These are phyloP conservation scores for Athetis lepigone DNA, from an alignment of 2,888 invertebrate species.

Conservation along the genomic window DNA sequence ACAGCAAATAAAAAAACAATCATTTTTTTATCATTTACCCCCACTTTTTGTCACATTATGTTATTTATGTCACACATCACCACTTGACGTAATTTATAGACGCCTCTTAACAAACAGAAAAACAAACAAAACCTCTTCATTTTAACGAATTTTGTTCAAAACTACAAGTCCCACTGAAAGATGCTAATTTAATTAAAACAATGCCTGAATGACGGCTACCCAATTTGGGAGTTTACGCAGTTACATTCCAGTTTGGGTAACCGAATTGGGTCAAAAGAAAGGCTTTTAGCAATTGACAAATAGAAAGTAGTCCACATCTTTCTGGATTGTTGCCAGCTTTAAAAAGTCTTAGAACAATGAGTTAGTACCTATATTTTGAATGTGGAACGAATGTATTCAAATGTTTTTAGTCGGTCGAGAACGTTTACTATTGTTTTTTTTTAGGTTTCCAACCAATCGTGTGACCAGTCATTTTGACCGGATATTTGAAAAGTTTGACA, in stretches of 20 bases:
- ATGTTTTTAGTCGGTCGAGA: too few relatives aligned
- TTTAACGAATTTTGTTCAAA: too few relatives aligned
- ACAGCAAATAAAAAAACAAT: too few relatives aligned
- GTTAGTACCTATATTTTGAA: constrained; percentile 2
- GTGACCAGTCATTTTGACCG: too few relatives aligned
- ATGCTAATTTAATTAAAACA: constrained; percentile 47
- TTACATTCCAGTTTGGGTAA: constrained; percentile 29
- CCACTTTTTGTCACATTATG: too few relatives aligned
- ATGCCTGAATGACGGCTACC: constrained; percentile 36
- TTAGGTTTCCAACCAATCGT: too few relatives aligned
- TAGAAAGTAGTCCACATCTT: constrained; percentile 7
- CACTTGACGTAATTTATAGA: too few relatives aligned
- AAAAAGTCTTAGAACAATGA: constrained; percentile 40
- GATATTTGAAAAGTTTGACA: too few relatives aligned
- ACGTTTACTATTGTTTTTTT: too few relatives aligned
- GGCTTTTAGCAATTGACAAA: constrained; percentile 35
- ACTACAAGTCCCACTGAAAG: constrained; percentile 20
- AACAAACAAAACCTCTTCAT: not conserved
- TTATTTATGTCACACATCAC: too few relatives aligned
- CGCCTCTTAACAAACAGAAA: not conserved
- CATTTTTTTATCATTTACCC: too few relatives aligned
- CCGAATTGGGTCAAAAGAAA: constrained; percentile 55
- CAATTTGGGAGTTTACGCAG: constrained; percentile 31
- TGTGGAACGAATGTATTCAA: constrained; percentile 6
- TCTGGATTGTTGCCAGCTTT: constrained; percentile 51